These are phyloP conservation scores for Arion vulgaris DNA, from an alignment of 1,140 invertebrate species.

Conservation along the genomic window DNA sequence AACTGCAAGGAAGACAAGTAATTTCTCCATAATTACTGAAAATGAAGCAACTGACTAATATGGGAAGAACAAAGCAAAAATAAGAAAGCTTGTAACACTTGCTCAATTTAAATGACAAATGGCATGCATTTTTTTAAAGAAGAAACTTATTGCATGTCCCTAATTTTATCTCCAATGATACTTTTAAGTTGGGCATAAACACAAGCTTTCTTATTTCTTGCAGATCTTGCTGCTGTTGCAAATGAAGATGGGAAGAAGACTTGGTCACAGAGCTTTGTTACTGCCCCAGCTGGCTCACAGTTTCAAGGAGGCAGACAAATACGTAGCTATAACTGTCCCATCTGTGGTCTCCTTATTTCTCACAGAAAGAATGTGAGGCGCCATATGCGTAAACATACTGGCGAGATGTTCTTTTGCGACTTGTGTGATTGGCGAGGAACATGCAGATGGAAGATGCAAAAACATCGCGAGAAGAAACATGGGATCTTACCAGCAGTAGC, in stretches of 20 bases:
- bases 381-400: conserved; percentile 41
- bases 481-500: neutral
- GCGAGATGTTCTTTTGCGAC: conserved; percentile 44
- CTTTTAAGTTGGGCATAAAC: conserved; percentile 36
- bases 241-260: conserved; percentile 27
- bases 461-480: conserved; percentile 41
- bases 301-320: neutral
- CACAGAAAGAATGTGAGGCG: conserved; percentile 37
- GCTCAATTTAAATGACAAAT: conserved; percentile 12
- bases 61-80: conserved; percentile 8
- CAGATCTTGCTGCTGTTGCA: conserved; percentile 31
- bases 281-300: conserved; percentile 18
- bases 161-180: conserved; percentile 12
- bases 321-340: conserved; percentile 26
- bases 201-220: conserved; percentile 43
- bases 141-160: conserved; percentile 3
- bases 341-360: conserved; percentile 30
- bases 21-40: neutral
- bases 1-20: neutral
- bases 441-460: conserved; percentile 35
- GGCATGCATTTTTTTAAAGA: neutral
- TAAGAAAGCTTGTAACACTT: conserved; percentile 38
- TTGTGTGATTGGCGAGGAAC: conserved; percentile 34
- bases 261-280: conserved; percentile 34
- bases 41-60: neutral